Conservation (phyloP, 2,888 invertebrate species). For the Trypoxylon attenuatum region DNA sequence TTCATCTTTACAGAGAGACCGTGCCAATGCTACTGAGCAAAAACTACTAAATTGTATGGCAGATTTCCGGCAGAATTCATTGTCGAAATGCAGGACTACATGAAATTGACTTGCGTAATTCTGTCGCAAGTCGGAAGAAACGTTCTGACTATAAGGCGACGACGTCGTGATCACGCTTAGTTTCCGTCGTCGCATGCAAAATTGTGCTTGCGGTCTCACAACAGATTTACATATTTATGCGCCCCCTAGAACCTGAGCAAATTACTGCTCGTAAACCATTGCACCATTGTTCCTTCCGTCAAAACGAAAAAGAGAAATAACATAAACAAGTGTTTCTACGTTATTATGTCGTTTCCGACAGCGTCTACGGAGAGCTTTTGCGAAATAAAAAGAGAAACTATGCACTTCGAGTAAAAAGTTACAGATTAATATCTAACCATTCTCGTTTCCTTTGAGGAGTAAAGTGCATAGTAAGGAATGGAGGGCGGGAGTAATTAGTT, state of each 20-base stretch:
- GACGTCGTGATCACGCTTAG: background rate
- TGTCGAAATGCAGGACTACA: conserved; percentile 15
- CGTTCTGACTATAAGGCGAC: too few species aligned
- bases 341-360: too few species aligned
- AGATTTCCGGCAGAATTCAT: conserved; percentile 10
- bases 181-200: background rate
- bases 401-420: too few species aligned
- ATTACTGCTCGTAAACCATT: background rate
- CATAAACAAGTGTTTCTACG: background rate
- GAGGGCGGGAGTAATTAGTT: too few species aligned
- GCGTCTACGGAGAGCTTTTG: too few species aligned
- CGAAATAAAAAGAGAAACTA: too few species aligned
- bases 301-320: too few species aligned
- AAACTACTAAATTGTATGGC: conserved; percentile 16
- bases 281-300: background rate
- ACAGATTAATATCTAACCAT: too few species aligned
- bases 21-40: background rate
- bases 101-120: background rate
- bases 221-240: background rate
- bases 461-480: too few species aligned
- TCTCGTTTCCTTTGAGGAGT: too few species aligned
- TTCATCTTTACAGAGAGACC: background rate
- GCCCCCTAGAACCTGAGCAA: background rate
- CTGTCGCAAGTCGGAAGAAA: background rate
- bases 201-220: background rate